Conservation (phyloP, 1,140 invertebrate species). For the Samia ricini region DNA sequence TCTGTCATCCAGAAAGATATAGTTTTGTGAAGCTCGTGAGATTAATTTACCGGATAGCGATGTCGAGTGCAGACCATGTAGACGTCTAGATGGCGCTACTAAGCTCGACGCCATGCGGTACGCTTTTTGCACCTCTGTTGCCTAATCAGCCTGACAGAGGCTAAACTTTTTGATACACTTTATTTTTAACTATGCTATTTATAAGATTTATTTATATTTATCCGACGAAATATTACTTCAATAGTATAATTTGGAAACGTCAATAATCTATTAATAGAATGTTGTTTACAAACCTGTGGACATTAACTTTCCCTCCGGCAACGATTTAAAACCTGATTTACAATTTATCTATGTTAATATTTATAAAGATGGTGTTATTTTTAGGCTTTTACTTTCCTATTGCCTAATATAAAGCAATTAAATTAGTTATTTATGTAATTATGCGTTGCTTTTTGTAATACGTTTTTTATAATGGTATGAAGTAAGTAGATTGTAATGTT, state of each 20-base stretch:
- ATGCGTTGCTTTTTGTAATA: too few relatives aligned
- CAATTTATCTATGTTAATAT: neutral
- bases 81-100: constrained; percentile 71
- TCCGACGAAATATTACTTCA: neutral
- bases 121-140: constrained; percentile 40
- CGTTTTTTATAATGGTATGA: neutral
- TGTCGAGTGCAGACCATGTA: constrained; percentile 51
- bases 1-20: neutral
- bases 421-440: neutral
- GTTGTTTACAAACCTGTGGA: neutral
- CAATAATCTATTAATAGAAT: neutral
- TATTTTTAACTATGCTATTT: neutral
- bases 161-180: neutral
- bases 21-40: constrained; percentile 31
- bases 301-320: neutral
- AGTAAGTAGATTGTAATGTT: neutral
- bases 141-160: constrained; percentile 20
- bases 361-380: neutral
- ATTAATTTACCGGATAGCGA: constrained; percentile 59
- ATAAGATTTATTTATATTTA: neutral
- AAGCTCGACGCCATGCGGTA: constrained; percentile 45
- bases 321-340: neutral
- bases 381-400: neutral
- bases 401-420: neutral
- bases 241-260: neutral